Conservation (phyloP, 2,797 vertebrate genomes). For the Hoplostethus atlanticus region DNA sequence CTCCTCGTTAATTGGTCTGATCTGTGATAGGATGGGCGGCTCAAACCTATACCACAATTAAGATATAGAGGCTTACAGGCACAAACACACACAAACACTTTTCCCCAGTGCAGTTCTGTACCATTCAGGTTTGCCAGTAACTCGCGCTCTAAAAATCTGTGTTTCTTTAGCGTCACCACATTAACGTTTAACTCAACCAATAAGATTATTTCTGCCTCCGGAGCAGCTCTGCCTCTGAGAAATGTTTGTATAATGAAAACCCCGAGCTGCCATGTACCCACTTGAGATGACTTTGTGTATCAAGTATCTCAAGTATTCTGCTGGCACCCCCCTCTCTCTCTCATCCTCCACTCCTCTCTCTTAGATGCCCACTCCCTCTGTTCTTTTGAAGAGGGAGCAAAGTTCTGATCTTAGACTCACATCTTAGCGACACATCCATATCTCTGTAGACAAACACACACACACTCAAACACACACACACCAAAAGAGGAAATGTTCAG, state of each 20-base stretch:
- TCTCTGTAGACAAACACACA: neutral
- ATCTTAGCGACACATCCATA: neutral
- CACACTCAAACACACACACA: constrained; percentile 11
- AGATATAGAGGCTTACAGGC: neutral
- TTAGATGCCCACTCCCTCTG: neutral
- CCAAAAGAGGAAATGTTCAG: constrained; percentile 30
- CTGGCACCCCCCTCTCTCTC: constrained; percentile 15
- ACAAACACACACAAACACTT: no score
- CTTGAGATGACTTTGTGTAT: neutral
- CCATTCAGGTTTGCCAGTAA: no score
- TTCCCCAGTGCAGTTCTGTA: no score
- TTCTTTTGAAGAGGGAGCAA: neutral
- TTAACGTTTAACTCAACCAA: no score
- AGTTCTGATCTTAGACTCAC: neutral
- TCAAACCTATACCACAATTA: constrained; percentile 2
- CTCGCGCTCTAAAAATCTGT: no score
- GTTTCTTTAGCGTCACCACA: no score
- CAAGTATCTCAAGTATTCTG: constrained; percentile 21
- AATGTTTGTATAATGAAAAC: no score
- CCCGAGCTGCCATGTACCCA: no score
- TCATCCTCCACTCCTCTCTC: constrained; percentile 5
- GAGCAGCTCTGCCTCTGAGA: no score
- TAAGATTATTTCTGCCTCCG: no score
- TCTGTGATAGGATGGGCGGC: constrained; percentile 33
- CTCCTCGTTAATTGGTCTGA: constrained; percentile 43